These are phyloP conservation scores for Campoletis sonorensis DNA, from an alignment of 1,140 invertebrate species.

Conservation along the genomic window DNA sequence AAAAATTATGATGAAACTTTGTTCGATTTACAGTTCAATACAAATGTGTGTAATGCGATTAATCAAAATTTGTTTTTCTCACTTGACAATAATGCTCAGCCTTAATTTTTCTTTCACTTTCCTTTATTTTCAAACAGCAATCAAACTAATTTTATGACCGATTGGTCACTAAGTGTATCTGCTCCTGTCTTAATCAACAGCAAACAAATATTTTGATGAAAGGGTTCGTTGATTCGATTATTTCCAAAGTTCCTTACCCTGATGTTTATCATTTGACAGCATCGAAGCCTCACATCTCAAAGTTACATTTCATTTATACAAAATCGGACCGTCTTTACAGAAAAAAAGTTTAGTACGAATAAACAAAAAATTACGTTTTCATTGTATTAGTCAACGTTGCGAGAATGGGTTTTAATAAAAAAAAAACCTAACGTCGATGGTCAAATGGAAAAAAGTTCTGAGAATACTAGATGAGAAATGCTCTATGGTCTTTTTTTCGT, in stretches of 20 bases:
- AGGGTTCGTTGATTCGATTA: conserved; percentile 1
- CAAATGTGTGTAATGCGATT: no score
- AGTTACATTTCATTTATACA: no score
- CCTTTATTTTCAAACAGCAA: not conserved
- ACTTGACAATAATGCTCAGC: not conserved
- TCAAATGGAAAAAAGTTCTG: no score
- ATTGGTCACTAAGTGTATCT: not conserved
- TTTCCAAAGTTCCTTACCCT: not conserved
- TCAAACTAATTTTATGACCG: not conserved
- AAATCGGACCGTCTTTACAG: no score
- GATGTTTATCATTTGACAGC: no score
- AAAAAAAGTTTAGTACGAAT: no score
- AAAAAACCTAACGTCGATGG: no score
- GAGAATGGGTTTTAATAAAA: no score
- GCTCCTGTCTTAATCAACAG: not conserved
- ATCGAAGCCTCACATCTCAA: no score
- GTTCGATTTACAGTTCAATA: not conserved
- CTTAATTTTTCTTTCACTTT: no score
- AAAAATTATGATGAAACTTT: not conserved
- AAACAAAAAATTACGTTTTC: no score
- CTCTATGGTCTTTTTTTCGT: conserved; percentile 1
- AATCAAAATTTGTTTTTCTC: not conserved
- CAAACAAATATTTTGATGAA: not conserved
- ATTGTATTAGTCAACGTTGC: no score
- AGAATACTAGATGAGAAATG: not conserved